phyloP scores from a whole-genome alignment of 2,113 vertebrate species.

The Grammomys dolichurus region DNA sequence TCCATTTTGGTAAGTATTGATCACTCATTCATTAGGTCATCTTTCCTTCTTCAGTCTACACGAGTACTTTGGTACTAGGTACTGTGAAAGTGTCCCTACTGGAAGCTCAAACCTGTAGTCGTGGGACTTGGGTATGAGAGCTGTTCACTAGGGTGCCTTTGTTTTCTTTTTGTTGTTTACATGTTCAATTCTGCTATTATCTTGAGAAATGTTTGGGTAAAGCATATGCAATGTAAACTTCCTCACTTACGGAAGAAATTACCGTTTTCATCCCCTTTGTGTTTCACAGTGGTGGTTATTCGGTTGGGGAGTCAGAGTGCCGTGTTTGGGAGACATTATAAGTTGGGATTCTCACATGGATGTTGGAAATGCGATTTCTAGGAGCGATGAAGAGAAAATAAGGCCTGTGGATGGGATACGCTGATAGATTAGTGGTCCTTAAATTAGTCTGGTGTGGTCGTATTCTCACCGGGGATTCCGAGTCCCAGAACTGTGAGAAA shows the following conservation, averaged over 20 bases:
- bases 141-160: not conserved
- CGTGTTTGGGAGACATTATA: not conserved
- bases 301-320: not conserved
- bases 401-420: not conserved
- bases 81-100: no score
- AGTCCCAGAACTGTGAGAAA: not conserved
- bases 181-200: not conserved
- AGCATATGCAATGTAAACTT: not conserved
- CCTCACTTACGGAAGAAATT: not conserved
- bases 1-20: not conserved
- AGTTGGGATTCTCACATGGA: accelerated
- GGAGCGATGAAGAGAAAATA: not conserved
- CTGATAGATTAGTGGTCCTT: not conserved
- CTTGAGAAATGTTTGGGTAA: not conserved
- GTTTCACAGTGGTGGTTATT: not conserved
- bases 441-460: accelerated
- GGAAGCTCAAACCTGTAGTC: not conserved
- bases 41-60: not conserved
- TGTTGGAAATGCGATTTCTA: not conserved
- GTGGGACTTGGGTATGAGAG: not conserved
- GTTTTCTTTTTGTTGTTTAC: not conserved
- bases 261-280: not conserved
- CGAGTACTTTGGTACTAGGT: not conserved
- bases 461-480: not conserved
- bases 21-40: not conserved